Evolutionary conservation across 1,140 invertebrate species (phyloP).

Genomic region (Hypothenemus hampei): DNA sequence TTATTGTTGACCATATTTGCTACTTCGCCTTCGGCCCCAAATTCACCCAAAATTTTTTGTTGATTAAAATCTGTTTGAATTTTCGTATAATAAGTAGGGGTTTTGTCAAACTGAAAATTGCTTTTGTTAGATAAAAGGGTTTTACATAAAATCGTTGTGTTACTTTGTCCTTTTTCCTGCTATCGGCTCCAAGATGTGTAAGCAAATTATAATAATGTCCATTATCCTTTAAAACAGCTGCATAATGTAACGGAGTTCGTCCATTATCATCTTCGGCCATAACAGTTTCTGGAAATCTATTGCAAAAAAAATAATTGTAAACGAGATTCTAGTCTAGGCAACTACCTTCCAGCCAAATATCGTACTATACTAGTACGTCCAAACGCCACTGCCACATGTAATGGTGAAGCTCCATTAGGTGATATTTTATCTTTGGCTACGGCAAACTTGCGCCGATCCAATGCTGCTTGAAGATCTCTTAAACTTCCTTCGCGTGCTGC

Average conservation of each 20-base stretch:
- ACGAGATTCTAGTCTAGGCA: neutral
- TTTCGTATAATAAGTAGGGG: slow-evolving; percentile 69
- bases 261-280: slow-evolving; percentile 71
- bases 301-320: slow-evolving; percentile 39
- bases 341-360: slow-evolving; percentile 59
- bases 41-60: slow-evolving; percentile 61
- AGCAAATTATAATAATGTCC: slow-evolving; percentile 85
- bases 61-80: slow-evolving; percentile 65
- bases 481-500: slow-evolving; percentile 82
- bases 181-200: slow-evolving; percentile 78
- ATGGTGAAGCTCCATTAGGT: slow-evolving; percentile 77
- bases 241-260: slow-evolving; percentile 87
- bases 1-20: slow-evolving; percentile 68
- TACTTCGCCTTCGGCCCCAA: slow-evolving; percentile 61
- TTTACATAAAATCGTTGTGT: slow-evolving; percentile 39
- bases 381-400: slow-evolving; percentile 88
- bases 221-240: slow-evolving; percentile 77
- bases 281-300: slow-evolving; percentile 69
- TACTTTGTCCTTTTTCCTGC: slow-evolving; percentile 76
- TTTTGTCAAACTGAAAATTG: slow-evolving; percentile 61
- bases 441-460: slow-evolving; percentile 88
- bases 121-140: neutral
- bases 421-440: slow-evolving; percentile 74
- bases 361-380: slow-evolving; percentile 62
- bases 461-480: slow-evolving; percentile 73